Percentiles rank a stretch among this genome's conserved stretches.
Conservation (phyloP, 2,797 vertebrate species). For the Todus mexicanus region DNA sequence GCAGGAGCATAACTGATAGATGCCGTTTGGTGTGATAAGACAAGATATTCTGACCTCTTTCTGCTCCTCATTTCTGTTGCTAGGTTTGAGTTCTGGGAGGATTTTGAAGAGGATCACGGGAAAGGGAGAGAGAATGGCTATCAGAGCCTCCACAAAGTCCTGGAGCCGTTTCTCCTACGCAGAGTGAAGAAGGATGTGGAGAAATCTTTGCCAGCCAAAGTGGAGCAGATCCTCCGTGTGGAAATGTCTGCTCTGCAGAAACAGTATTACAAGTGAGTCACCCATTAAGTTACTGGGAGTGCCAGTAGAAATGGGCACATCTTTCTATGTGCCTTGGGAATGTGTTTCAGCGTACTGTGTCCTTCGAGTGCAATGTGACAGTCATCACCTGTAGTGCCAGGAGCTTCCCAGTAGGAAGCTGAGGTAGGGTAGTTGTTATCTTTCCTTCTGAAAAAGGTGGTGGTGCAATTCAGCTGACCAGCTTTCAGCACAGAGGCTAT, state of each 20-base stretch:
- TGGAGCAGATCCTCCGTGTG: slow-evolving; percentile 97
- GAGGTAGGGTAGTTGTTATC: neutral
- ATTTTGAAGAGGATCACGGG: slow-evolving; percentile 95
- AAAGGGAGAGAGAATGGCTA: slow-evolving; percentile 96
- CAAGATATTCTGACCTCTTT: neutral
- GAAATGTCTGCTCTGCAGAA: slow-evolving; percentile 98
- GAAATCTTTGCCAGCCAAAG: slow-evolving; percentile 97
- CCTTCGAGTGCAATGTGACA: neutral
- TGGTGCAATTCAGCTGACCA: neutral
- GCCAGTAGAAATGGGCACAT: neutral
- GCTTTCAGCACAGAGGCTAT: neutral
- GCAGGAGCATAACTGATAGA: neutral
- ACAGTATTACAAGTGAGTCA: slow-evolving; percentile 94
- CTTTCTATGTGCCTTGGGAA: neutral
- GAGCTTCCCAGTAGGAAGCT: neutral
- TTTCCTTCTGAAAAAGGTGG: neutral
- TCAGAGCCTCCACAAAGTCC: slow-evolving; percentile 96
- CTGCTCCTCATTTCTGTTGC: neutral
- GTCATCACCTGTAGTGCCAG: neutral
- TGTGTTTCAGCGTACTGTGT: neutral
- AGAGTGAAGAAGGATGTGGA: slow-evolving; percentile 99
- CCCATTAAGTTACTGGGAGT: neutral
- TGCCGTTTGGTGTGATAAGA: neutral
- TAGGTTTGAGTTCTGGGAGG: slow-evolving; percentile 97
- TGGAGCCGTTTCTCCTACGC: slow-evolving; percentile 94